Evolutionary conservation across 2,113 vertebrate species (phyloP), one percentile per base, ranked within the genome.

Genomic region (Gymnogyps californianus): DNA sequence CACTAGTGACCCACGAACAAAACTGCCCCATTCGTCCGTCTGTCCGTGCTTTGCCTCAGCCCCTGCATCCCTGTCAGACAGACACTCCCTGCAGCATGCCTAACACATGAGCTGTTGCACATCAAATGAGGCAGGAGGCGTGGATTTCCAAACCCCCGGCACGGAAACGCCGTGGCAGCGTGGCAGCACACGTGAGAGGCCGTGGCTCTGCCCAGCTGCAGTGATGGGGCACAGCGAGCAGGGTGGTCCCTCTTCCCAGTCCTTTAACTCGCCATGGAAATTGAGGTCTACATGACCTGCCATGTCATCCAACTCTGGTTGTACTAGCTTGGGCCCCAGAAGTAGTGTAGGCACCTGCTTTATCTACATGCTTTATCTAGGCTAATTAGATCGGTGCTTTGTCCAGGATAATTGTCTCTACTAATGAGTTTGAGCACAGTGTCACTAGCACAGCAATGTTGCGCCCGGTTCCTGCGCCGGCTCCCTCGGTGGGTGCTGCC

Each of bases 381-480:
- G 81, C 89, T 83, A 90, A 96, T 94, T 76, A 94, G 90, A 29
- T 87, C 16, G 0, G 44, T 14, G 70, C 82, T 91, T 94, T 96
- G 96, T 96, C 84, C 67, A 3, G 66, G 92, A 28, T 94, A 77
- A 74, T 80, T 82, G 75, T 80, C 71, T 82, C 66, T 90, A 11
- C 62, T 96, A 97, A 96, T 96, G 93, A 83, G 82, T 46, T 31
- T 46, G 74, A 72, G 52, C 1, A 1, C 19, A 82, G 74, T 54
- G 75, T 80, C 44, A 8, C 82, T 61, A 55, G 76, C 67, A 22
- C 52, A 55, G 91, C 3, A 0, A 1, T 14, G 52, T 0, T 46
- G 36, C 0, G 6, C 38, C 52, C 0, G 0, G 22, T 42, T 62
- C 55, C 5, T 3, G 24, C 1, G 1, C 34, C 3, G 2, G 1